Base-by-base conservation (phyloP, 2,888 invertebrate species). In the Oscheius myriophilus region DNA sequence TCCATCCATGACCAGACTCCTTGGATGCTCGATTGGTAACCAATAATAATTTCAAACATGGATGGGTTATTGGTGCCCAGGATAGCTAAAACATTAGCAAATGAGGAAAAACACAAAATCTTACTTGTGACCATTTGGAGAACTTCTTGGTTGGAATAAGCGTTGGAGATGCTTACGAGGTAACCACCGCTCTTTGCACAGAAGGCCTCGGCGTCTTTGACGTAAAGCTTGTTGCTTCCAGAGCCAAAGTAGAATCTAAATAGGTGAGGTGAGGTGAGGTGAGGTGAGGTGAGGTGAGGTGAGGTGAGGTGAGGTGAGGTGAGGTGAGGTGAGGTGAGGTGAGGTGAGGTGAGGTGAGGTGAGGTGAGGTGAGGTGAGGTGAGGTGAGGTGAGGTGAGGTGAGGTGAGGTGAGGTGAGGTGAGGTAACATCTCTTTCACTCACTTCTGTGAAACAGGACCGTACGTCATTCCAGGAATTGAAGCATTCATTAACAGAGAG, bases 1-100 rank as follows among this genome's bases (percentile, higher is more conserved):
- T 61, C 61, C 45, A 61, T 46, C 61, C 61, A 61, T 9, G n/a
- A 33, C 61, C 61, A 61, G 12, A 61, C 39, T 14, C 61, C 61
- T 21, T 61, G 46, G 49, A 61, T n/a, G 26, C 33, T 39, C 49
- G 61, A 61, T 39, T 61, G 46, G 33, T 46, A 61, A n/a, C 61
- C 61, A 16, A 61, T 61, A 9, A 49, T 61, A 16, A 61, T 46
- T 49, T 61, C 25, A n/a, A 61, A 61, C 49, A 61, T 46, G 18
- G 46, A 49, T 1, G 61, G 61, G 21, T 61, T 61, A 39, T 49
- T 49, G 3, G 26, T 26, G 3, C 61, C 61, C 11, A 61, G 46
- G 21, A 61, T 61, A 7, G 45, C 61, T 61, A 18, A 23, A 61
- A 49, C 4, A 43, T 9, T 43, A 11, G 21, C 7, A 43, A 46